Evolutionary conservation across 2,888 invertebrate genomes (phyloP).

Genomic region (Cheilosia urbana): DNA sequence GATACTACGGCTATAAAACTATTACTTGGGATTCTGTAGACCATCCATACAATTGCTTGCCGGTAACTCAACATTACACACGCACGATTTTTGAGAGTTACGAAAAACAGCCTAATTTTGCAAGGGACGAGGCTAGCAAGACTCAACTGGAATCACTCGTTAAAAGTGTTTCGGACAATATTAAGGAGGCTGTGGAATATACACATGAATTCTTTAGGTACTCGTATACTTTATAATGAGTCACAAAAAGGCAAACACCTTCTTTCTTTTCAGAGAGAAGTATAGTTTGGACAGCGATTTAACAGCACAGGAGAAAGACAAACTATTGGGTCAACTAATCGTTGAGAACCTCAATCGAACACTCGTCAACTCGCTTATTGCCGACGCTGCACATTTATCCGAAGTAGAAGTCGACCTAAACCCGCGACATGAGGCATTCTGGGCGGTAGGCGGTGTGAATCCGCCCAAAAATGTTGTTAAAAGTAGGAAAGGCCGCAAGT

Average conservation of each 20-base stretch:
- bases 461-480: constrained; percentile 84
- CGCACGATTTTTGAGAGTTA: constrained; percentile 88
- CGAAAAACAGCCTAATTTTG: constrained; percentile 79
- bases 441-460: constrained; percentile 91
- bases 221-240: no score
- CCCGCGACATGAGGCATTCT: constrained; percentile 93
- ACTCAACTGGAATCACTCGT: constrained; percentile 75
- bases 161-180: constrained; percentile 77
- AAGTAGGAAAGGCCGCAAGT: constrained; percentile 83
- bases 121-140: constrained; percentile 20
- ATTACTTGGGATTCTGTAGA: constrained; percentile 86
- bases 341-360: constrained; percentile 89
- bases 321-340: constrained; percentile 83
- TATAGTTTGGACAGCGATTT: constrained; percentile 60
- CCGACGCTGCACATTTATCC: constrained; percentile 86
- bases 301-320: constrained; percentile 77
- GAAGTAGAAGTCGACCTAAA: constrained; percentile 88
- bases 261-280: constrained; percentile 29
- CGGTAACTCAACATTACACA: constrained; percentile 90
- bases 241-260: not conserved
- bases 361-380: constrained; percentile 86
- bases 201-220: constrained; percentile 79
- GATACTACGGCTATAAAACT: constrained; percentile 91
- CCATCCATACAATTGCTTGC: constrained; percentile 88
- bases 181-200: constrained; percentile 80